Base-by-base conservation (phyloP, 2,113 vertebrate species). In the human (Homo sapiens) region DNA sequence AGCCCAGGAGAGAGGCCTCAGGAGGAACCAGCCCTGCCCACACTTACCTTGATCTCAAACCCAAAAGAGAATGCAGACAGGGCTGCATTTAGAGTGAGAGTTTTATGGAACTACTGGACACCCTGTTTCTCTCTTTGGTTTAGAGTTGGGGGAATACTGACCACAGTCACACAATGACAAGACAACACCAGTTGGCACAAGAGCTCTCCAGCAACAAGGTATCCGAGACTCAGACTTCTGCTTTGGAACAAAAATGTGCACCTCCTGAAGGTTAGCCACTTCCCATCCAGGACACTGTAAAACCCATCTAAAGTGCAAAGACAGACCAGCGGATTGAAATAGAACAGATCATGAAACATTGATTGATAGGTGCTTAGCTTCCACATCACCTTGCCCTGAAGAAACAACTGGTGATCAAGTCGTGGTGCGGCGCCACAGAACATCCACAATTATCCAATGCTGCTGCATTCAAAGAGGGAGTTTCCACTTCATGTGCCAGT, bases 401-500 rank as follows among this genome's bases (percentile, higher is more conserved):
- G 55, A 61, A 64, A 30, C 68, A 5, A 27, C 14, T 7, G 3
- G 17, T 3, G 2, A 20, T 8, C 11, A 12, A 23, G 35, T 32
- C 45, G 48, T 12, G 6, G 11, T 0, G 6, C 10, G 40, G 7
- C 40, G 11, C 14, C 6, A 6, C 9, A 48, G 45, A 27, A 92
- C 2, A 13, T 2, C 25, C 20, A 5, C 10, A 27, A 6, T 32
- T 3, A 45, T 22, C 66, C 79, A 57, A n/a, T 5, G 14, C 45
- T 4, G 40, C 59, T 1, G 5, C 14, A 0, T 1, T 10, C 22
- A 59, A 10, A 43, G 16, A 40, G 11, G 27, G 11, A 3, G 14
- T 22, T 43, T n/a, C 38, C 73, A 20, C 9, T 4, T 22, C 3
- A n/a, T 4, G 2, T 1, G 13, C 5, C 6, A 0, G 12, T 1